Base-by-base conservation (phyloP, 2,888 invertebrate species). In the Diplazon laetatorius region DNA sequence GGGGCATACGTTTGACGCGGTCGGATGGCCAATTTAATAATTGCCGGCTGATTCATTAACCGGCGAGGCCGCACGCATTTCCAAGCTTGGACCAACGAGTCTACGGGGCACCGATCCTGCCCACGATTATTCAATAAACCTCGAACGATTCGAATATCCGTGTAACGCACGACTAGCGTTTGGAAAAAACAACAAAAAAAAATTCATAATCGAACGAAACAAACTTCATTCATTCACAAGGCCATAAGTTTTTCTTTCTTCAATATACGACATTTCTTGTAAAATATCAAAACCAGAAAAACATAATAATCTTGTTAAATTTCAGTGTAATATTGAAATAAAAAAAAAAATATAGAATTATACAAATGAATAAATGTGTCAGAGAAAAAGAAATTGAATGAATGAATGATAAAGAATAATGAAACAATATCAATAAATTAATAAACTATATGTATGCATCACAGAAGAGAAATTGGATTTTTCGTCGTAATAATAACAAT, bases 11-110 rank as follows among this genome's bases (percentile, higher is more conserved):
- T 81, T 83, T 82, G 82, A 81, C 80, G 81, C 82, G 84, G 81
- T 83, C 83, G 83, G 83, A 74, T 80, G 82, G 72, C 76, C 84
- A 85, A 87, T 87, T 85, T 84, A 86, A 86, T 87, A 86, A 87
- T 83, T 83, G 85, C 81, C 81, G 80, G 71, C 76, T 85, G 82
- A 85, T 83, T 85, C 82, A 81, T 81, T 81, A 82, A 83, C 82
- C 75, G 78, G 66, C 52, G n/a, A n/a, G 74, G 60, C 48, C 48
- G 50, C 71, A 55, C 66, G 48, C 59, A 62, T 68, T 30, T 68
- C 16, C 68, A 12, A 37, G 37, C 68, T 14, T 18, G 52, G 25
- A n/a, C n/a, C 66, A 46, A 30, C 65, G 59, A 18, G 14, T n/a
- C 39, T 30, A 50, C 48, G 66, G 16, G 18, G 60, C 60, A 60